Base-by-base conservation (phyloP, 2,888 invertebrate species). In the Pheosia gnoma region DNA sequence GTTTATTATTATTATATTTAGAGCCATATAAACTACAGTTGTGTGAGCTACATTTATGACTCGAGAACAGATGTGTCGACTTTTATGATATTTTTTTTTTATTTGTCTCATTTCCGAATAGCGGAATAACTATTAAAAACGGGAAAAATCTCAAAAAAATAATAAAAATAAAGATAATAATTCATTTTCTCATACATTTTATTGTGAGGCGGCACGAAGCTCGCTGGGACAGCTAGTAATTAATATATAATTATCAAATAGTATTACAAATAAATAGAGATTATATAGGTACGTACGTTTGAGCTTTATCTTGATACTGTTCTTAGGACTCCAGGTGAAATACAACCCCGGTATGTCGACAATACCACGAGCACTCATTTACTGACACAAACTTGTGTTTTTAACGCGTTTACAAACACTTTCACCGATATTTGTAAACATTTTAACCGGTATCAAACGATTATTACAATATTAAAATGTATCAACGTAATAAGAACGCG, bases 251-350 rank as follows among this genome's bases (percentile, higher is more conserved):
- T 4, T n/a, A 13, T 3, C 5, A 49, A 13, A 6, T 13, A n/a
- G n/a, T 9, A 9, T 7, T 47, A 11, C 3, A 47, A 47, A 13
- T n/a, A 49, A 25, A 25, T 25, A 25, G 25, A 25, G 25, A 25
- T 25, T 25, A 25, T 25, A 25, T 25, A 25, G 25, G 25, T 72
- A 91, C 93, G 71, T 89, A 93, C 93, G 93, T 89, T 93, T 93
- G 60, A 93, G 89, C 83, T 93, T 93, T 89, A 93, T 92, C 85
- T 93, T 93, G 89, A 93, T 86, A 81, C 83, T 91, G 83, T 88
- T 90, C 84, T 91, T 93, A 57, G 93, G 92, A 81, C 89, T 92
- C 93, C 93, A 93, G 82, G 88, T 88, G 71, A 88, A 88, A 84
- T 92, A 91, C 80, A 93, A 87, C 85, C 92, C 91, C 62, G 85